A percentile compares a stretch with the other conserved stretches of the same genome.
These are phyloP conservation scores for Popillia japonica DNA, from an alignment of 1,140 invertebrate genomes.

Conservation along the genomic window DNA sequence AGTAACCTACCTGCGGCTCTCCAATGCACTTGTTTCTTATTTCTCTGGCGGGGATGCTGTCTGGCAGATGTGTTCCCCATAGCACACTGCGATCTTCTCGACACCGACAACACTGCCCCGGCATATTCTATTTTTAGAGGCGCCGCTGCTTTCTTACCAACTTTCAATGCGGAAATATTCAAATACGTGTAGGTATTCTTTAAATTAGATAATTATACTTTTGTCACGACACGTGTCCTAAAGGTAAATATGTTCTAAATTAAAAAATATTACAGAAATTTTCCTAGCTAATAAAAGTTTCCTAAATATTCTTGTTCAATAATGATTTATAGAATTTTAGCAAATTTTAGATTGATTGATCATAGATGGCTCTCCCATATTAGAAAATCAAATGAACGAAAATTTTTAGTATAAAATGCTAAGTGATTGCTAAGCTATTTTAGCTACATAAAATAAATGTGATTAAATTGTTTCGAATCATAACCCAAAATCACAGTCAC, in stretches of 20 bases:
- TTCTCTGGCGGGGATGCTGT: conserved; percentile 60
- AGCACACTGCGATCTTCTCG: conserved; percentile 70
- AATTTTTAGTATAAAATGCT: too few species aligned
- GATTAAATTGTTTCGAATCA: too few species aligned
- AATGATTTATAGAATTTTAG: too few species aligned
- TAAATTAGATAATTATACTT: background rate
- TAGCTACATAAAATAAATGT: too few species aligned
- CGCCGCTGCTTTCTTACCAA: conserved; percentile 39
- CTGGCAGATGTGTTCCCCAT: conserved; percentile 60
- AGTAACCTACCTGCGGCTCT: conserved; percentile 70
- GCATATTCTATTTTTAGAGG: conserved; percentile 45
- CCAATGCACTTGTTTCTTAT: conserved; percentile 75
- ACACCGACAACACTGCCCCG: conserved; percentile 42
- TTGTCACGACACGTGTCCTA: background rate
- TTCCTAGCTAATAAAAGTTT: too few species aligned
- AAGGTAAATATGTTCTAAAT: background rate
- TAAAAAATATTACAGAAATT: too few species aligned
- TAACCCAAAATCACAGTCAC: too few species aligned
- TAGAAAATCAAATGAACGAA: too few species aligned
- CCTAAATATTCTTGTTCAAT: too few species aligned
- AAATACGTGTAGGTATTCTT: background rate
- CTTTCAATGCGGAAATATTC: conserved; percentile 35
- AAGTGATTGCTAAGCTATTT: too few species aligned
- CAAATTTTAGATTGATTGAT: too few species aligned
- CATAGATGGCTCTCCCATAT: too few species aligned